Evolutionary conservation across 2,113 vertebrate species (phyloP).

Genomic region (Hassar affinis): DNA sequence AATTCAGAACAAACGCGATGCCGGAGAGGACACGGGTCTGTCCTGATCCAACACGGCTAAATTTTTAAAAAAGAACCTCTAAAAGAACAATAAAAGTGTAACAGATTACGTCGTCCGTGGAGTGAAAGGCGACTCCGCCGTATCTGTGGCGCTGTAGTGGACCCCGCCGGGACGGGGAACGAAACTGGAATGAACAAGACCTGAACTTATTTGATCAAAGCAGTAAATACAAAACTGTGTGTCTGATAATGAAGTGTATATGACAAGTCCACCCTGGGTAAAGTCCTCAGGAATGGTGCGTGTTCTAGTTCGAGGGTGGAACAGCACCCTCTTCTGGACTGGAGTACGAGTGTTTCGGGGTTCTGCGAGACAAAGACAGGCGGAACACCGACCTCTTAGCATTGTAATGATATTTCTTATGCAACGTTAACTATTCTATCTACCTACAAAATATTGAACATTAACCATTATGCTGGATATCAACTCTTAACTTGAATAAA

Average conservation of each 20-base stretch:
- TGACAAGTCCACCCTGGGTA: not conserved
- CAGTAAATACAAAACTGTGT: conserved; percentile 28
- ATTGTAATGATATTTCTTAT: conserved; percentile 45
- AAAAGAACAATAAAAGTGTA: conserved; percentile 46
- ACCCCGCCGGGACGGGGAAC: conserved; percentile 10
- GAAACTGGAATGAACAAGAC: conserved; percentile 30
- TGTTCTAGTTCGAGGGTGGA: not conserved
- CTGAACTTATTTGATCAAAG: conserved; percentile 24
- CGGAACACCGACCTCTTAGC: conserved; percentile 31
- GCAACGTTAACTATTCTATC: conserved; percentile 49
- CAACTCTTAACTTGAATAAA: conserved; percentile 49
- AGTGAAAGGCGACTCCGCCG: conserved; percentile 20
- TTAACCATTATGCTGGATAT: conserved; percentile 45
- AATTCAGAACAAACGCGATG: conserved; percentile 13
- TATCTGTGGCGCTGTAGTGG: conserved; percentile 8
- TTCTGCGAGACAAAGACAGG: conserved; percentile 16
- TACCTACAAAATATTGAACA: conserved; percentile 45
- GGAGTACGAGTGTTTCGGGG: conserved; percentile 39
- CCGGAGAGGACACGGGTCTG: not conserved
- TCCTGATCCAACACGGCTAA: conserved; percentile 19
- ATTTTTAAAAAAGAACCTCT: conserved; percentile 27
- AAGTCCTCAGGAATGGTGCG: conserved; percentile 9
- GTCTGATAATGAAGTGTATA: conserved; percentile 30
- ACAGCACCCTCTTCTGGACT: conserved; percentile 22
- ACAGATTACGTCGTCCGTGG: conserved; percentile 41